These are phyloP conservation scores for Cyclophora albipunctata DNA, from an alignment of 2,888 invertebrate genomes.

Conservation along the genomic window DNA sequence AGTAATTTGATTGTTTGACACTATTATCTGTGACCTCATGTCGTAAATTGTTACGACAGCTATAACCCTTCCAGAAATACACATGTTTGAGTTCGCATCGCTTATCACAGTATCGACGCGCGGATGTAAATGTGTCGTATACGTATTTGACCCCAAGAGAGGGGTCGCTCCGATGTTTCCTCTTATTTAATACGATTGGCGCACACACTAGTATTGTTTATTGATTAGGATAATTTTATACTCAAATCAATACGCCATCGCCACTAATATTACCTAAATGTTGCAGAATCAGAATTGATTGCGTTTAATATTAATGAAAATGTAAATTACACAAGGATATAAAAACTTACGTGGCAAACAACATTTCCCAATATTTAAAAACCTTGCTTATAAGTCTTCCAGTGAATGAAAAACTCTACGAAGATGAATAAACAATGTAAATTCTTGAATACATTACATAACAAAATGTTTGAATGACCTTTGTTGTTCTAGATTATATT, in stretches of 20 bases:
- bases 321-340: no score
- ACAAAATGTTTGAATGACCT: no score
- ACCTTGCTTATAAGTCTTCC: constrained; percentile 1
- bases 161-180: constrained; percentile 32
- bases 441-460: no score
- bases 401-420: neutral
- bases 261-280: no score
- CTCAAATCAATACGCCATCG: no score
- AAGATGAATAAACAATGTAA: neutral
- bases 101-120: constrained; percentile 40
- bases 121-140: constrained; percentile 36
- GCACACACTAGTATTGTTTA: neutral
- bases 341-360: neutral
- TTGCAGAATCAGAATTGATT: no score
- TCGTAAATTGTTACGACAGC: constrained; percentile 35
- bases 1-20: constrained; percentile 13
- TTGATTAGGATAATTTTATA: no score
- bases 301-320: no score
- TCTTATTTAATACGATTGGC: constrained; percentile 20
- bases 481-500: no score
- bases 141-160: constrained; percentile 37
- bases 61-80: constrained; percentile 40
- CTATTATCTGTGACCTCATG: constrained; percentile 44
- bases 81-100: constrained; percentile 30
- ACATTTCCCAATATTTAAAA: neutral